These are phyloP conservation scores for Trissolcus japonicus DNA, from an alignment of 2,888 invertebrate species.

Conservation along the genomic window DNA sequence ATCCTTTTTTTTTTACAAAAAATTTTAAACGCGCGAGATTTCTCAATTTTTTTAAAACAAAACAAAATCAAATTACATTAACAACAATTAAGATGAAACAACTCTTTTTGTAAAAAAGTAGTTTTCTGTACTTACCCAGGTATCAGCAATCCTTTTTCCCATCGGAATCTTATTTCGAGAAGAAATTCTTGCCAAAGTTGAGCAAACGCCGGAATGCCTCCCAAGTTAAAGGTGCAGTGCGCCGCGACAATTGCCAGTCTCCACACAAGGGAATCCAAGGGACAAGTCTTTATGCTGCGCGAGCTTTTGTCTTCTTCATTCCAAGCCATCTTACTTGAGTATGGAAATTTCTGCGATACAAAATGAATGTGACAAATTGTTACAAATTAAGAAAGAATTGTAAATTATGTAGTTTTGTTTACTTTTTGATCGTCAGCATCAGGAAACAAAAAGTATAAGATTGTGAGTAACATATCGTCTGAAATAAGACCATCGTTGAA, in stretches of 20 bases:
- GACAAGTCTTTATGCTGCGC: conserved; percentile 84
- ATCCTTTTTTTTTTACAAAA: no score
- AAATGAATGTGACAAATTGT: background rate
- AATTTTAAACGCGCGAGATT: no score
- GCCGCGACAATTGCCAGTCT: conserved; percentile 86
- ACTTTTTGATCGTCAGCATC: conserved; percentile 85
- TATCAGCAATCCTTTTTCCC: conserved; percentile 87
- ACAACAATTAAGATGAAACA: background rate
- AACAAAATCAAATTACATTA: no score
- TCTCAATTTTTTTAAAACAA: no score
- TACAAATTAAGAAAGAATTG: background rate
- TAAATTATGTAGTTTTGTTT: conserved; percentile 28
- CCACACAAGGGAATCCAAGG: conserved; percentile 87
- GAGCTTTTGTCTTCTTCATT: conserved; percentile 70
- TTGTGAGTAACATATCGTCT: conserved; percentile 84
- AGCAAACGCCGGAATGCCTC: conserved; percentile 85
- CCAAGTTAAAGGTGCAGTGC: conserved; percentile 85
- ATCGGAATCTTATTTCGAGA: conserved; percentile 91
- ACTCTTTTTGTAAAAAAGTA: background rate
- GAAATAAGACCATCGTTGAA: conserved; percentile 87
- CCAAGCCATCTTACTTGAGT: conserved; percentile 65
- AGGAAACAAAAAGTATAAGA: conserved; percentile 91
- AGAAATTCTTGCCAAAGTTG: conserved; percentile 97
- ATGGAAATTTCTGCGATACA: conserved; percentile 69
- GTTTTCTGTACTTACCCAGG: conserved; percentile 85